Evolutionary conservation across 2,888 invertebrate species (phyloP).

Genomic region (Nemotelus pantherinus): DNA sequence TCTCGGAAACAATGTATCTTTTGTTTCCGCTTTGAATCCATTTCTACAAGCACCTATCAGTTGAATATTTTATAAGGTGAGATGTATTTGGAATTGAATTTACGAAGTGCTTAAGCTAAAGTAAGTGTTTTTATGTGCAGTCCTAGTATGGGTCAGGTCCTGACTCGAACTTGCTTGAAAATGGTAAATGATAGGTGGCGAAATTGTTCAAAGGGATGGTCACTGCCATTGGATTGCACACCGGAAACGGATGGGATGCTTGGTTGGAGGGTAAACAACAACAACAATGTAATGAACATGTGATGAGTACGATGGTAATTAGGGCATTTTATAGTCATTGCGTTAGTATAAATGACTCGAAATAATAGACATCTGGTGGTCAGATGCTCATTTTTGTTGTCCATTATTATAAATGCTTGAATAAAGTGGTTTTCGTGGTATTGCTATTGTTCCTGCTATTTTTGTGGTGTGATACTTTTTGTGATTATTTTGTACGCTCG

Average conservation of each 20-base stretch:
- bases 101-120: conserved; percentile 19
- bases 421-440: conserved; percentile 39
- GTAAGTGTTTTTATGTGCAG: conserved; percentile 23
- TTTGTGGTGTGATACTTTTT: background rate
- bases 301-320: conserved; percentile 42
- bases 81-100: conserved; percentile 36
- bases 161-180: background rate
- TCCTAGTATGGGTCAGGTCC: background rate
- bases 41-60: background rate
- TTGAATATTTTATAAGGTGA: conserved; percentile 34
- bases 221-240: background rate
- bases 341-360: conserved; percentile 41
- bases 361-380: conserved; percentile 43
- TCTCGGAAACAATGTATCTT: no score
- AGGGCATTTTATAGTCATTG: conserved; percentile 41
- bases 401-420: conserved; percentile 35
- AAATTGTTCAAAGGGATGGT: background rate
- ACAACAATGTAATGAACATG: conserved; percentile 35
- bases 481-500: no score
- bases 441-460: conserved; percentile 2
- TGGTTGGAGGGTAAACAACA: background rate
- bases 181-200: background rate
- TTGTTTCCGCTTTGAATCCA: no score
- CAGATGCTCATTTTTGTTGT: conserved; percentile 39
- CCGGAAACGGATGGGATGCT: background rate